A percentile compares a stretch with the other conserved stretches of the same genome.
These are phyloP conservation scores for Drosophila conformis DNA, from an alignment of 2,888 invertebrate genomes.

Conservation along the genomic window DNA sequence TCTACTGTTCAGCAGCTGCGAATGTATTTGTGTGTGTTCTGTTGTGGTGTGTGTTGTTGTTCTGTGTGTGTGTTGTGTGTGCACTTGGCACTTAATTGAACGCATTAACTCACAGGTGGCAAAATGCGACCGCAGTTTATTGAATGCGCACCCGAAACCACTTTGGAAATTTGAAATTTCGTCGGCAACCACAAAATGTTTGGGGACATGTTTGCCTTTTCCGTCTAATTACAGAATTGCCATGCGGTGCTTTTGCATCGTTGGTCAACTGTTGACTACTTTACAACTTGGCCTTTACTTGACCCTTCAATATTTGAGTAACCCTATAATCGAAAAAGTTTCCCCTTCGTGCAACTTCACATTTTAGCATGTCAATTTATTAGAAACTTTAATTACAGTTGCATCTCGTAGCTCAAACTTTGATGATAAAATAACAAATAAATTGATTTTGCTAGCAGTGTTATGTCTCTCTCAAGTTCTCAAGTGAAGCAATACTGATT, in stretches of 20 bases:
- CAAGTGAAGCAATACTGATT: background rate
- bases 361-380: constrained; percentile 47
- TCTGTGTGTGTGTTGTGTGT: constrained; percentile 8
- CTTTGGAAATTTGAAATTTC: constrained; percentile 26
- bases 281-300: constrained; percentile 30
- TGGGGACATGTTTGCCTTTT: constrained; percentile 15
- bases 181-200: constrained; percentile 41
- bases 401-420: constrained; percentile 17
- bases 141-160: constrained; percentile 22
- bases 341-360: constrained; percentile 31
- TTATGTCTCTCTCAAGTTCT: constrained; percentile 7
- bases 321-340: constrained; percentile 58
- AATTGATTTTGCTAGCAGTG: constrained; percentile 20
- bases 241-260: constrained; percentile 1
- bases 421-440: constrained; percentile 7
- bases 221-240: constrained; percentile 28
- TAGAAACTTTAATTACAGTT: constrained; percentile 59
- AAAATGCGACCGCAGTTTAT: constrained; percentile 39
- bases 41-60: background rate
- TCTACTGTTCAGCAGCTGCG: constrained; percentile 13
- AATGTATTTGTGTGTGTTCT: background rate
- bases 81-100: constrained; percentile 69
- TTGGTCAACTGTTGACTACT: constrained; percentile 32
- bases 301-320: constrained; percentile 64
- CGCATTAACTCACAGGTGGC: constrained; percentile 61